Evolutionary conservation across 1,140 invertebrate genomes (phyloP).

Genomic region (Leptinotarsa undecemlineata): DNA sequence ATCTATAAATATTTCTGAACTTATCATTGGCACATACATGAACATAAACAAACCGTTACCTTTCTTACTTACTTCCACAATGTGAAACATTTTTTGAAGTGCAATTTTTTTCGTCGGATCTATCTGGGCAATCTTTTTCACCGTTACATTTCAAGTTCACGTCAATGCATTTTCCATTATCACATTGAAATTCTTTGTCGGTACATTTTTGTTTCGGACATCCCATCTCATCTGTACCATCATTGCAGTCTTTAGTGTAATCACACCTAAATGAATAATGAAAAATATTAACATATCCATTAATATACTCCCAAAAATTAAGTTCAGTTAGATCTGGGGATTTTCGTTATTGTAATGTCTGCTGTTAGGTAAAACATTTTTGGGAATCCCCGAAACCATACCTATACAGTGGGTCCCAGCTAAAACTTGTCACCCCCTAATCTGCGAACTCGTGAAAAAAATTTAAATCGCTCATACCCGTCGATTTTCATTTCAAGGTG

Average conservation of each 20-base stretch:
- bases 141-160: slow-evolving; percentile 74
- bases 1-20: too few species aligned
- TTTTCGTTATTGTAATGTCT: too few species aligned
- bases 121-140: slow-evolving; percentile 76
- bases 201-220: slow-evolving; percentile 63
- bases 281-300: background rate
- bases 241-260: slow-evolving; percentile 62
- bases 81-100: slow-evolving; percentile 34
- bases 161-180: slow-evolving; percentile 79
- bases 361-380: too few species aligned
- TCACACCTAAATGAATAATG: slow-evolving; percentile 59
- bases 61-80: slow-evolving; percentile 41
- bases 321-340: background rate
- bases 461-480: too few species aligned
- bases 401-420: too few species aligned
- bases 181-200: slow-evolving; percentile 69
- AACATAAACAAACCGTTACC: too few species aligned
- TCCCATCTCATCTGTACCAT: slow-evolving; percentile 63
- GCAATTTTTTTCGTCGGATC: slow-evolving; percentile 70
- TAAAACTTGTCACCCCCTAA: too few species aligned
- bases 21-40: too few species aligned
- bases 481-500: too few species aligned
- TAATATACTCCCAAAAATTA: background rate
- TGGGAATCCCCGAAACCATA: too few species aligned
- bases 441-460: too few species aligned